Evolutionary conservation across 2,888 invertebrate species (phyloP), one percentile per base, ranked within the genome.

Genomic region (Plebejus argus): DNA sequence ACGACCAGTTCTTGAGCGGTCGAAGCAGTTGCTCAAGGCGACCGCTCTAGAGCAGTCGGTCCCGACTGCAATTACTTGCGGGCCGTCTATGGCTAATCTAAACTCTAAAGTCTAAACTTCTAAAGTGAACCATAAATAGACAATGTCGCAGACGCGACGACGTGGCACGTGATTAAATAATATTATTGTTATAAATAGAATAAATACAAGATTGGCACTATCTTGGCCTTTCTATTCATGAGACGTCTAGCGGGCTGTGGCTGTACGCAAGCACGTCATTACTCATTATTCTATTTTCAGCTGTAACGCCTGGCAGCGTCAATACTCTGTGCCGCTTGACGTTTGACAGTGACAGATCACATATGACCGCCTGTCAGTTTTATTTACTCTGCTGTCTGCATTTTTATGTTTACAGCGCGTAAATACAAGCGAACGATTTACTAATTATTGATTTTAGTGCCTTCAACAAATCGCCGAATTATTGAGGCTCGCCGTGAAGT

Each of bases 361-460:
- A 66, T 66, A 66, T 66, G 66, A 66, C 66, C 18, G 66, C 18
- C 28, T 66, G 66, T 66, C 66, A 66, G 66, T 2, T 66, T 66
- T 66, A 66, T 66, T 66, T 66, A 66, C 66, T 66, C 66, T 28
- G n/a, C n/a, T n/a, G n/a, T n/a, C n/a, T n/a, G 15, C 66, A 78
- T 70, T 78, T 53, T 76, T 76, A 76, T 76, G 45, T 72, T 66
- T 66, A 66, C 80, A 81, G 84, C 87, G 87, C 86, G 86, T 84
- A 86, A 86, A 86, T 86, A 86, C 84, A 66, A 66, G 66, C 66
- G 66, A 66, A 66, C 66, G 28, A 28, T 28, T 33, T 66, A 66
- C 66, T 66, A 66, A 66, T 66, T 66, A 66, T 66, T 66, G 66
- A 66, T 66, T 66, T 66, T 66, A 66, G 66, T 58, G 35, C 58